Base-by-base conservation (phyloP, 2,888 invertebrate species). In the Nesidiocoris tenuis region DNA sequence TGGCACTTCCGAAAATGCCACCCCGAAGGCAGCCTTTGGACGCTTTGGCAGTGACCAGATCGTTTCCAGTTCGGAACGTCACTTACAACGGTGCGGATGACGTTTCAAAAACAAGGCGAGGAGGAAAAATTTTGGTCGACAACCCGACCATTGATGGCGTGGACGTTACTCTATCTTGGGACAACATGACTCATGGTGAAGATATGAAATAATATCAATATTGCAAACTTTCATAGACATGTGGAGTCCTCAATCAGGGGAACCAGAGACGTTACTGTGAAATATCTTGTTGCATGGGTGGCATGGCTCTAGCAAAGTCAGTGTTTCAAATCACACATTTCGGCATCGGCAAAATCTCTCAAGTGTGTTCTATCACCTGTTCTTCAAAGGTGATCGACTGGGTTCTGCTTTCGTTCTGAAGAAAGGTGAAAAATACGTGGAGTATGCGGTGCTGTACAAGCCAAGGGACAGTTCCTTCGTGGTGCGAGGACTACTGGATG, bases 361-460 rank as follows among this genome's bases (percentile, higher is more conserved):
- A n/a, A n/a, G n/a, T n/a, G n/a, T 72, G 39, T 12, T 39, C 39
- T 39, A 39, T 39, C 39, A n/a, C n/a, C n/a, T n/a, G n/a, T n/a
- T n/a, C n/a, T n/a, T 39, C 18, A 61, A 65, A 21, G 63, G 66
- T 1, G 67, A 75, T 7, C 55, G 77, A 9, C 66, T 74, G 21
- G 78, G 78, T 1, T 65, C 68, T 7, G 56, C 75, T 1, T 78
- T 78, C 67, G 61, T 78, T 0, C 75, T 78, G n/a, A 77, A 78
- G 59, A 72, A 77, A 21, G 74, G 77, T 2, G 76, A 66, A 9
- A 61, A 76, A 63, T 66, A 71, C 17, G 59, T 77, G 1, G 77
- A 78, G 55, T 77, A 77, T 63, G 76, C 74, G 12, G 74, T 78
- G n/a, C 75, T 78, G n/a, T 78, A 78, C 61, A 66, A 76, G 9